These are phyloP conservation scores for Phrynocephalus versicolor DNA, from an alignment of 2,113 vertebrate genomes.

Conservation along the genomic window DNA sequence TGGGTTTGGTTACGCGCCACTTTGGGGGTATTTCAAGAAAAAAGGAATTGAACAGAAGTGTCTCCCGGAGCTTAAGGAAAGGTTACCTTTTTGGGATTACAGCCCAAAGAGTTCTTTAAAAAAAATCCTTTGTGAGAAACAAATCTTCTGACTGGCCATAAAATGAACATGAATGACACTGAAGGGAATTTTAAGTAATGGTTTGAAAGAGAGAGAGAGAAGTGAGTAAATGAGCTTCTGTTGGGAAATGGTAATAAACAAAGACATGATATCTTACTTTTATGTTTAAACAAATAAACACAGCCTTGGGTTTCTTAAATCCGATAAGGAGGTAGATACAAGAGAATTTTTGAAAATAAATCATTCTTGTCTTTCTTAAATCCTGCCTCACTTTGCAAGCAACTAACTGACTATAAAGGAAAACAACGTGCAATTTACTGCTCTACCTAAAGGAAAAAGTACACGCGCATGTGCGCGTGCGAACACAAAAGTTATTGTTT, in stretches of 20 bases:
- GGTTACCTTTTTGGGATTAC: too few species aligned
- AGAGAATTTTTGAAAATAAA: not conserved
- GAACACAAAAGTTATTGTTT: conserved; percentile 1
- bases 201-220: not conserved
- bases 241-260: not conserved
- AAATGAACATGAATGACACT: not conserved
- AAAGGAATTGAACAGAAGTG: too few species aligned
- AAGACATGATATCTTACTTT: not conserved
- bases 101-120: too few species aligned
- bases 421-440: too few species aligned
- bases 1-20: not conserved
- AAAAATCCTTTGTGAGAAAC: too few species aligned
- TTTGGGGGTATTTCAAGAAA: not conserved
- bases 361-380: not conserved
- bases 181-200: not conserved
- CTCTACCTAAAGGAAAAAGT: too few species aligned
- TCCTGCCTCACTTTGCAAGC: not conserved
- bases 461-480: too few species aligned
- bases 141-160: not conserved
- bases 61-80: too few species aligned
- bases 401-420: not conserved
- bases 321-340: not conserved
- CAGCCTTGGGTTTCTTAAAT: not conserved
- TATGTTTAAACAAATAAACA: not conserved
- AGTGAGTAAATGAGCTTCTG: not conserved